Evolutionary conservation across 2,113 vertebrate genomes (phyloP), one percentile per base, ranked within the genome.

Genomic region (Holacanthus passer): DNA sequence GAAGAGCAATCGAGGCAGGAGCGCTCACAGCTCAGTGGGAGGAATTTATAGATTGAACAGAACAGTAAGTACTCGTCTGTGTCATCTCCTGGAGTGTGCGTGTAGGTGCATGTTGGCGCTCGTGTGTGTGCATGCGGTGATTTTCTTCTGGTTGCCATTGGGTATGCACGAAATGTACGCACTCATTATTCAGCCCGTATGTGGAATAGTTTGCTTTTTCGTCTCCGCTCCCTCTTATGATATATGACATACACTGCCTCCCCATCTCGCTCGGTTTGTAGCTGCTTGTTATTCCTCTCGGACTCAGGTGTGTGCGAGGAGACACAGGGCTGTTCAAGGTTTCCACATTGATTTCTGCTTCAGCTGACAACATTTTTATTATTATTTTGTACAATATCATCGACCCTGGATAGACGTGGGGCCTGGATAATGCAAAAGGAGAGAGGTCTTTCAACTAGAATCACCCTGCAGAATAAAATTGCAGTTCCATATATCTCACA

Each of bases 21-120:
- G 67, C 4, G 10, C 71, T 69, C 75, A 58, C 70, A 53, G 66
- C 72, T 87, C 80, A 74, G 84, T 59, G 74, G 83, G 72, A 84
- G 87, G 87, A 86, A 88, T 87, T 83, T 87, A 87, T 85, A 88
- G 83, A 90, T 90, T 13, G 79, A 82, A 83, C 32, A 74, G 72
- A 73, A 88, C 85, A 88, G 75, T 56, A 52, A 89, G 87, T 48
- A 84, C 85, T 83, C 68, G 85, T 75, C 62, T 16, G 37, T 80
- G 83, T 73, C 83, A 73, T 79, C 73, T 84, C 75, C 73, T 11
- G 45, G 64, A 59, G 65, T 32, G 79, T 76, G 69, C 35, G 74
- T 13, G n/a, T 24, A 55, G 52, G n/a, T 55, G 52, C 14, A 27
- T 4, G 80, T 47, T 71, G 66, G 56, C 43, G 9, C 70, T 47